phyloP scores from a whole-genome alignment of 2,797 vertebrate species.

The Danio jaintianensis region DNA sequence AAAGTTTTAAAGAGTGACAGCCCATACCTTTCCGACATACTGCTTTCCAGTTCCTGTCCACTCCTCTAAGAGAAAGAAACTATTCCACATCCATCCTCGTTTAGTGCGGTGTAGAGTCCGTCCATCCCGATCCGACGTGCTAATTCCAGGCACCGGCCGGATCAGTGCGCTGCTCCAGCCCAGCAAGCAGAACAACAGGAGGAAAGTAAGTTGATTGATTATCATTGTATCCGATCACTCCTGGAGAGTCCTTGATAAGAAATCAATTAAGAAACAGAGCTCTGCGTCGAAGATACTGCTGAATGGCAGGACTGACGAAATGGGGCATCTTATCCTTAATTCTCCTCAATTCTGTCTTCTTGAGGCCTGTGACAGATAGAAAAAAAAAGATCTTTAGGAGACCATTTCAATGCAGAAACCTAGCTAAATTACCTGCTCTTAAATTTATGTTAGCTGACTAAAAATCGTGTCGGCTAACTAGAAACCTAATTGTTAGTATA shows the following conservation, averaged over 20 bases:
- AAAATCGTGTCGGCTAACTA: conserved; percentile 28
- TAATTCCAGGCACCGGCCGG: conserved; percentile 78
- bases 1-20: conserved; percentile 4
- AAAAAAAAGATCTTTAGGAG: conserved; percentile 49
- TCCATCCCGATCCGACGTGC: conserved; percentile 76
- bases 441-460: conserved; percentile 1
- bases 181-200: conserved; percentile 73
- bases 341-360: conserved; percentile 64
- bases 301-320: conserved; percentile 71
- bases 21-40: conserved; percentile 96
- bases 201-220: conserved; percentile 72
- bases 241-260: conserved; percentile 64
- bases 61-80: conserved; percentile 97
- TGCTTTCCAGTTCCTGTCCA: conserved; percentile 96
- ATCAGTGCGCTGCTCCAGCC: conserved; percentile 70
- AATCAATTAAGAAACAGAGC: conserved; percentile 70
- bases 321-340: conserved; percentile 77
- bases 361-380: conserved; percentile 67
- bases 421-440: not conserved
- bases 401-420: conserved; percentile 3
- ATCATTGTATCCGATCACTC: conserved; percentile 80
- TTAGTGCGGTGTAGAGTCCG: conserved; percentile 89
- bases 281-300: conserved; percentile 68
- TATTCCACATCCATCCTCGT: conserved; percentile 99
- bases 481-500: conserved; percentile 19